These are phyloP conservation scores for Misgurnus mizolepis DNA, from an alignment of 2,113 vertebrate genomes.

Conservation along the genomic window DNA sequence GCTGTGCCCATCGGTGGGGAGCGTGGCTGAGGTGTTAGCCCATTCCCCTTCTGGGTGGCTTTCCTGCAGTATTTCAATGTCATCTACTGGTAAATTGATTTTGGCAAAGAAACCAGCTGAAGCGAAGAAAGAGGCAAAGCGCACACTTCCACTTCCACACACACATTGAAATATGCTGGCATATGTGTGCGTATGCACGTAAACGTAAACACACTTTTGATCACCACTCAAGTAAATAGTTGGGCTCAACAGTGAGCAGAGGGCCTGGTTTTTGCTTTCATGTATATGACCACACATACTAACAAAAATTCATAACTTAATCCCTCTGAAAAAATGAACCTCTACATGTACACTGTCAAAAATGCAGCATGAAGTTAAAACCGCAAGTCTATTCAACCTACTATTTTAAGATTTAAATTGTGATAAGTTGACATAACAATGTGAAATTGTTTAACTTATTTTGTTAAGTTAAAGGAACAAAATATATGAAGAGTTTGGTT, in stretches of 20 bases:
- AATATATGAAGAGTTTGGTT: too few species aligned
- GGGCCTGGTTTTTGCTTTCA: slow-evolving; percentile 58
- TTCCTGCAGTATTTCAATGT: slow-evolving; percentile 78
- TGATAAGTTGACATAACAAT: too few species aligned
- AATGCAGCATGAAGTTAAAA: too few species aligned
- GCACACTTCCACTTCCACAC: slow-evolving; percentile 67
- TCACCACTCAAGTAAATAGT: slow-evolving; percentile 67
- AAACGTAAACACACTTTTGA: slow-evolving; percentile 53
- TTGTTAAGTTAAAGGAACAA: too few species aligned
- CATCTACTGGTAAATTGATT: slow-evolving; percentile 72
- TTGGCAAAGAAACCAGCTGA: slow-evolving; percentile 28
- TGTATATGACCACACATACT: too few species aligned
- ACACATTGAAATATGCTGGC: slow-evolving; percentile 33
- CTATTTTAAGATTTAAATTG: too few species aligned
- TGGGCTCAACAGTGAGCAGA: slow-evolving; percentile 61
- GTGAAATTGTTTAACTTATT: too few species aligned
- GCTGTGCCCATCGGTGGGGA: slow-evolving; percentile 38
- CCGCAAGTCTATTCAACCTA: too few species aligned
- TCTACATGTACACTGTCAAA: too few species aligned
- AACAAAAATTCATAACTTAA: slow-evolving; percentile 72
- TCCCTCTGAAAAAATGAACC: background rate
- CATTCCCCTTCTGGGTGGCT: slow-evolving; percentile 80
- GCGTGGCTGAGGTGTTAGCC: slow-evolving; percentile 76
- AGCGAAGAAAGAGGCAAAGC: slow-evolving; percentile 57
- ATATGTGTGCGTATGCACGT: background rate